These are phyloP conservation scores for Aurelia coerulea DNA, from an alignment of 30 jellyfish, hydroid and myxozoan species.

Conservation along the genomic window DNA sequence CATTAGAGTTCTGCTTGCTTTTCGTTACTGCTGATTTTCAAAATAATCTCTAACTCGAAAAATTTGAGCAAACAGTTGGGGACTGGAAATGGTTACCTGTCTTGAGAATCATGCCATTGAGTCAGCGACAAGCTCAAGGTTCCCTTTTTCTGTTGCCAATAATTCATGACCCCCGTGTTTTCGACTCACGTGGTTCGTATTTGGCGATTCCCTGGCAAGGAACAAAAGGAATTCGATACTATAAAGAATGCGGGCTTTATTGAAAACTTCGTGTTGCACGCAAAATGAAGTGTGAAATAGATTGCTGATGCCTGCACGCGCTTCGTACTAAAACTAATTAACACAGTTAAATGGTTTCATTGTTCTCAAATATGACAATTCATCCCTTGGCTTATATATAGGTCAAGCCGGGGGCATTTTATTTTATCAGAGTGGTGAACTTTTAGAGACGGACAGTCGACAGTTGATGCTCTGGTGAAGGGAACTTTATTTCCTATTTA, in stretches of 20 bases:
- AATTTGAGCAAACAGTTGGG: too few species aligned
- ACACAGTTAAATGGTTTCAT: constrained; percentile 40
- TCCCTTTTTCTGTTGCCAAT: not conserved
- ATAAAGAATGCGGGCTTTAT: not conserved
- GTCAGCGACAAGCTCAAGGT: too few species aligned
- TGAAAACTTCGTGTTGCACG: constrained; percentile 53
- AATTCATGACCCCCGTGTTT: constrained; percentile 1
- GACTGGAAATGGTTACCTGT: too few species aligned
- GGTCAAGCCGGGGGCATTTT: constrained; percentile 28
- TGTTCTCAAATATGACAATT: constrained; percentile 17
- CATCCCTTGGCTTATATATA: constrained; percentile 8
- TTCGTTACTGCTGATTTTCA: too few species aligned
- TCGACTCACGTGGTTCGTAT: not conserved
- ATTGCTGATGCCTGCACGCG: constrained; percentile 37
- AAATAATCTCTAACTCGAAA: too few species aligned
- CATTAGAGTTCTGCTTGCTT: too few species aligned
- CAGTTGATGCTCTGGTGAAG: too few species aligned
- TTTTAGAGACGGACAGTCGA: too few species aligned
- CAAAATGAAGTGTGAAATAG: constrained; percentile 4
- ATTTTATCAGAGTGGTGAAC: not conserved
- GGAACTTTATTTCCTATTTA: too few species aligned
- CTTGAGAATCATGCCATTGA: too few species aligned
- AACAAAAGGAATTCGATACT: constrained; percentile 42
- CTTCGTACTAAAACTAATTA: constrained; percentile 33
- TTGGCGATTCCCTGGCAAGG: constrained; percentile 44